A percentile compares a stretch with the other conserved stretches of the same genome.
These are phyloP conservation scores for Dryococelus australis DNA, from an alignment of 2,888 invertebrate species.

Conservation along the genomic window DNA sequence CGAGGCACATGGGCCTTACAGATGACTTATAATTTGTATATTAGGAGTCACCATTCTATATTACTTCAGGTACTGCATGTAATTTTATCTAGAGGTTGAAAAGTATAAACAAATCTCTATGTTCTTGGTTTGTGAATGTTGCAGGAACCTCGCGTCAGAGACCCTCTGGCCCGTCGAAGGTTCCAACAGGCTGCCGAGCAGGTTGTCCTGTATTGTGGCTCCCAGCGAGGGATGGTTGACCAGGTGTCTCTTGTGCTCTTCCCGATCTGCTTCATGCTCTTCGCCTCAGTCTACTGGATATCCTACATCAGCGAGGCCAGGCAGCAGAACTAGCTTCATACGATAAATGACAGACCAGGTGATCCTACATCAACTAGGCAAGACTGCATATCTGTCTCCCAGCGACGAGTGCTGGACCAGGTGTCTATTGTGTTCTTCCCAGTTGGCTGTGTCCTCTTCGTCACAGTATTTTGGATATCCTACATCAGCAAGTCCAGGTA, in stretches of 20 bases:
- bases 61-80: too few relatives aligned
- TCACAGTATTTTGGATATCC: conserved; percentile 67
- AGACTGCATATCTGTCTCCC: conserved; percentile 59
- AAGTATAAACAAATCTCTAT: too few relatives aligned
- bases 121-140: neutral
- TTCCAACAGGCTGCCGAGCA: conserved; percentile 61
- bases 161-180: conserved; percentile 46
- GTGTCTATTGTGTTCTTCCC: conserved; percentile 63
- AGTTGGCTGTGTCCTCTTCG: conserved; percentile 65
- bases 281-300: conserved; percentile 67
- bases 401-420: conserved; percentile 66
- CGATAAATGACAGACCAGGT: conserved; percentile 61
- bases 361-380: conserved; percentile 62
- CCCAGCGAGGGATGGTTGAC: conserved; percentile 67
- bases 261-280: conserved; percentile 66
- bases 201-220: conserved; percentile 68
- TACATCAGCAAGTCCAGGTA: conserved; percentile 65
- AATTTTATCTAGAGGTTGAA: too few relatives aligned
- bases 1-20: too few relatives aligned
- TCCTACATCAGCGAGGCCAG: conserved; percentile 67
- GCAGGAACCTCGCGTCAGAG: neutral
- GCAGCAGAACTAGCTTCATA: too few relatives aligned
- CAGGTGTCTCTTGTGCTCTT: conserved; percentile 60
- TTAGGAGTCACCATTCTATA: too few relatives aligned
- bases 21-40: too few relatives aligned